Evolutionary conservation across 2,113 vertebrate genomes (phyloP).

Genomic region (Aplodontia rufa): DNA sequence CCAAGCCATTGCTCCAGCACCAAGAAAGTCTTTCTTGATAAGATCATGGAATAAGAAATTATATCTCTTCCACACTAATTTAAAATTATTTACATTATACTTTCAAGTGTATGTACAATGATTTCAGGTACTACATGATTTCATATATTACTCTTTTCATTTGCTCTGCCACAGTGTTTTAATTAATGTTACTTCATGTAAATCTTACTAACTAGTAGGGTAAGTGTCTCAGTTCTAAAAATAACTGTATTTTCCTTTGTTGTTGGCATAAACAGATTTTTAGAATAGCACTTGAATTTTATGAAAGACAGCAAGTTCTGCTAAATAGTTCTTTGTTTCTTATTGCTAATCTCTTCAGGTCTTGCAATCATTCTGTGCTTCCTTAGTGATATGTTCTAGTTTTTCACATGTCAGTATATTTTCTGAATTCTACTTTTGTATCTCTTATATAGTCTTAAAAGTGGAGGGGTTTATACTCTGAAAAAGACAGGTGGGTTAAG

Average conservation of each 20-base stretch:
- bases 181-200: background rate
- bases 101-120: background rate
- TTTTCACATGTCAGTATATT: background rate
- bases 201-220: background rate
- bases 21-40: too few relatives aligned
- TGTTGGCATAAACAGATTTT: background rate
- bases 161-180: background rate
- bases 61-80: background rate
- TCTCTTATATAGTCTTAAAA: background rate
- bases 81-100: background rate
- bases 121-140: background rate
- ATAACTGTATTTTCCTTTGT: background rate
- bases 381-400: background rate
- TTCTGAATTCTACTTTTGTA: background rate
- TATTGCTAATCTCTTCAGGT: background rate
- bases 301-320: background rate
- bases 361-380: background rate
- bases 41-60: background rate
- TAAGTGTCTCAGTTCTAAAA: background rate
- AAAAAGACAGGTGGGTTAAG: background rate
- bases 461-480: background rate
- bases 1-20: too few relatives aligned
- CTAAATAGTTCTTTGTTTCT: background rate
- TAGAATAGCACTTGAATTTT: background rate
- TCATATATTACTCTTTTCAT: background rate